Percentiles rank a stretch among this genome's conserved stretches.
These are phyloP conservation scores for Leuctra nigra DNA, from an alignment of 2,888 invertebrate species.

Conservation along the genomic window DNA sequence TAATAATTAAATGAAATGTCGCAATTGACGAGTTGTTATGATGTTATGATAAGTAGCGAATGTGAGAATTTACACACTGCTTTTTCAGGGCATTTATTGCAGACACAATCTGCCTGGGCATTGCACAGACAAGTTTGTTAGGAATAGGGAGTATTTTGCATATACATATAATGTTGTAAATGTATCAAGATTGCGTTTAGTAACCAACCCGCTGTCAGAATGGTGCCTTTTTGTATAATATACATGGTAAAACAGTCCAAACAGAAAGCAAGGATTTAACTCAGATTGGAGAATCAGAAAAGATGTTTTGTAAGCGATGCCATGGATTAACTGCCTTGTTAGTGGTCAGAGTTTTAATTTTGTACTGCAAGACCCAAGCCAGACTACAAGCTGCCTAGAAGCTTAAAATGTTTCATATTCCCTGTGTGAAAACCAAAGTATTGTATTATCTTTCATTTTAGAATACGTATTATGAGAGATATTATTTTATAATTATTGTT, in stretches of 20 bases:
- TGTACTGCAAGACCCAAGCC: constrained; percentile 18
- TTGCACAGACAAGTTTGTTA: too few relatives aligned
- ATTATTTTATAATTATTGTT: neutral
- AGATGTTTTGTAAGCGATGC: constrained; percentile 7
- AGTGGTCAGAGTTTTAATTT: constrained; percentile 20
- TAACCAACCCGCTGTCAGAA: neutral
- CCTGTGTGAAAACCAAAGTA: constrained; percentile 19
- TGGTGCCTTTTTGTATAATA: constrained; percentile 11
- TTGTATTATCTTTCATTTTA: constrained; percentile 14
- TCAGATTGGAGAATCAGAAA: neutral
- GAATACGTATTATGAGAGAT: neutral
- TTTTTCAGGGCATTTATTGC: too few relatives aligned
- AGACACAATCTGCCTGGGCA: too few relatives aligned
- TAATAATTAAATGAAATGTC: too few relatives aligned
- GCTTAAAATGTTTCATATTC: constrained; percentile 4
- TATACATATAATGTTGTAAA: too few relatives aligned
- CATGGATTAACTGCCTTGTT: constrained; percentile 15
- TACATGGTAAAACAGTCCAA: neutral
- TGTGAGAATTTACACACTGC: too few relatives aligned
- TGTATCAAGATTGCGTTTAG: too few relatives aligned
- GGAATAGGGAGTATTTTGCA: too few relatives aligned
- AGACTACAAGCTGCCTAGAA: too few relatives aligned
- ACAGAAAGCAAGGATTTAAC: neutral
- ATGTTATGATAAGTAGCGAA: too few relatives aligned
- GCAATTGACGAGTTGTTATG: too few relatives aligned